These are phyloP conservation scores for Huso huso DNA, from an alignment of 2,797 vertebrate species.

Conservation along the genomic window DNA sequence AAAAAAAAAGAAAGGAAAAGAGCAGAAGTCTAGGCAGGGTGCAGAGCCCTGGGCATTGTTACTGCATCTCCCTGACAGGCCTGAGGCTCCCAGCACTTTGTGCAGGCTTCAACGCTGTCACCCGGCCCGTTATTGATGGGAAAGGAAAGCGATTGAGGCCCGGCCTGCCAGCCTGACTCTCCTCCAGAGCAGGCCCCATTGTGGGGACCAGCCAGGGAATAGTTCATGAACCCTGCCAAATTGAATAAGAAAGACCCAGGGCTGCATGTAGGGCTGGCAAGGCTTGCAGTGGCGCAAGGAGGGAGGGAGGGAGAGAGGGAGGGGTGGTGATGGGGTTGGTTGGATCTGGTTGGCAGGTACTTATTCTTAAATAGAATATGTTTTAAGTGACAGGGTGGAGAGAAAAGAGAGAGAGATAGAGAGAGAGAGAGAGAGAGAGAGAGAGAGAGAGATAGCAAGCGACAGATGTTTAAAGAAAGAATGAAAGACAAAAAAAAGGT, in stretches of 20 bases:
- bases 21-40: conserved; percentile 26
- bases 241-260: conserved; percentile 35
- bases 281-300: background rate
- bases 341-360: background rate
- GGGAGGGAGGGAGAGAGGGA: conserved; percentile 11
- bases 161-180: conserved; percentile 26
- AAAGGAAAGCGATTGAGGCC: conserved; percentile 37
- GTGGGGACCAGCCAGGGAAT: conserved; percentile 33
- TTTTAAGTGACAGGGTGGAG: conserved; percentile 12
- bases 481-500: background rate
- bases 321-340: conserved; percentile 3
- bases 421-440: background rate
- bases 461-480: conserved; percentile 12
- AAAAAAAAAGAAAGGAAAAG: background rate
- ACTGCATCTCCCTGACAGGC: conserved; percentile 40
- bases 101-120: conserved; percentile 47
- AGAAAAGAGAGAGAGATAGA: conserved; percentile 3
- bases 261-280: conserved; percentile 19
- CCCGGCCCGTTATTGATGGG: conserved; percentile 51
- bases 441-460: background rate
- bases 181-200: conserved; percentile 35
- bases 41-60: conserved; percentile 37
- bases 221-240: conserved; percentile 33
- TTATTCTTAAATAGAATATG: background rate
- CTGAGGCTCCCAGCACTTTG: conserved; percentile 42